A percentile compares a stretch with the other conserved stretches of the same genome.
Conservation (phyloP, 1,140 invertebrate genomes). For the Cepaea nemoralis region DNA sequence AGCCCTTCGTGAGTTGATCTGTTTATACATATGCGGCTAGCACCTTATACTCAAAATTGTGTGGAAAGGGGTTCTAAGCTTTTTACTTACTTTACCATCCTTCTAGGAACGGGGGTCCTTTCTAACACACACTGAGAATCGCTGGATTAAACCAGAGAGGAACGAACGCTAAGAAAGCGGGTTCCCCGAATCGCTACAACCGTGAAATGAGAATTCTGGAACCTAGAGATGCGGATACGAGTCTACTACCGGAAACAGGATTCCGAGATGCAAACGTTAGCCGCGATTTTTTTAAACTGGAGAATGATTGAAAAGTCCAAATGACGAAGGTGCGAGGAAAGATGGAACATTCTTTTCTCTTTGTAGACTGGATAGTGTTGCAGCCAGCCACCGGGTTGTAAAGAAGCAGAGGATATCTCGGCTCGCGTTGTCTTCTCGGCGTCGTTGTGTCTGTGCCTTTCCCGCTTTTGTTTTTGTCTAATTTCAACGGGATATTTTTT, state of each 20-base stretch:
- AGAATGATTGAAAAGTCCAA: constrained; percentile 20
- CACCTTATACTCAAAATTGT: too few species aligned
- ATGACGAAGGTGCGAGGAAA: constrained; percentile 11
- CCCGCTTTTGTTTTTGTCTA: constrained; percentile 3
- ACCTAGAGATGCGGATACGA: neutral
- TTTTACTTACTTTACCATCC: too few species aligned
- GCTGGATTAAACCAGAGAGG: too few species aligned
- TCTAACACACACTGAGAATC: too few species aligned
- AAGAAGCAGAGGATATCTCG: neutral
- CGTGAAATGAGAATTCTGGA: constrained; percentile 16
- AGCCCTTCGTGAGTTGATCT: too few species aligned
- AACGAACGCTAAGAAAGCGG: too few species aligned
- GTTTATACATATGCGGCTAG: too few species aligned
- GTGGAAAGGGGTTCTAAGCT: too few species aligned
- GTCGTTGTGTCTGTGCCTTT: neutral
- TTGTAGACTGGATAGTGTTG: neutral
- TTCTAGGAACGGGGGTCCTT: too few species aligned
- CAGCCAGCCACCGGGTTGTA: constrained; percentile 1
- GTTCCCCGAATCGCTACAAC: neutral
- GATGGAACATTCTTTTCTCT: neutral
- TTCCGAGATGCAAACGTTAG: neutral
- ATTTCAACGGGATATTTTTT: neutral
- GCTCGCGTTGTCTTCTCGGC: neutral
- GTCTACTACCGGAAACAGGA: neutral
- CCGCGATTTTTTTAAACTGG: neutral